Evolutionary conservation across 1,140 invertebrate species (phyloP), one percentile per base, ranked within the genome.

Genomic region (Sminthurides bifidus): DNA sequence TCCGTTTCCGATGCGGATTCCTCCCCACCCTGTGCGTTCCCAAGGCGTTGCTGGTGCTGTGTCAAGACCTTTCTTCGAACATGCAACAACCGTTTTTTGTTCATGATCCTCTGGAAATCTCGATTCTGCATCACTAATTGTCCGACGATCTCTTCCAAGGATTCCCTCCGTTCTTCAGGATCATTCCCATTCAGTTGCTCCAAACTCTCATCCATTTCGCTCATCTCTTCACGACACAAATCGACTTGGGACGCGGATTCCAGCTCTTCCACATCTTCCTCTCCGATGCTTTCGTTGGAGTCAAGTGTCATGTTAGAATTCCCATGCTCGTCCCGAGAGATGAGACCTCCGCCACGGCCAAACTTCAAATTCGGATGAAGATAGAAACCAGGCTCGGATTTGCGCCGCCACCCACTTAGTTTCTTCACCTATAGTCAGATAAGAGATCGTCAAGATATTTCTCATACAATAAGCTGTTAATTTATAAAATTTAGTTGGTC

Each of bases 121-220:
- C 83, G 77, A 66, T 84, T 88, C 65, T 88, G 82, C 77, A 87
- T 83, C 1, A 90, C 72, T 19, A 90, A 74, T 67, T 88, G 83
- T 15, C 84, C 80, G 23, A 90, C 85, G 29, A 91, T 87, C 66
- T 84, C 78, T 64, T 85, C 83, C 30, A 86, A 71, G 79, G 82
- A 70, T 79, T 74, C 55, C 66, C 67, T 45, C 67, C 67, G 31
- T 64, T 66, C 52, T 66, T 64, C 61, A 26, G 55, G n/a, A n/a
- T n/a, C 50, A 52, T 40, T 54, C 21, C 54, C 37, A 6, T 26
- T 31, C 8, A 41, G n/a, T 19, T 55, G 35, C 17, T 53, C 51
- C 31, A 12, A 30, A 56, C 52, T 50, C n/a, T 56, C 58, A 41
- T 54, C 50, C 41, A 54, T 50, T 26, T 55, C 58, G 26, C 54